Evolutionary conservation across 2,113 vertebrate species (phyloP).

Genomic region (Lepidothrix coronata): DNA sequence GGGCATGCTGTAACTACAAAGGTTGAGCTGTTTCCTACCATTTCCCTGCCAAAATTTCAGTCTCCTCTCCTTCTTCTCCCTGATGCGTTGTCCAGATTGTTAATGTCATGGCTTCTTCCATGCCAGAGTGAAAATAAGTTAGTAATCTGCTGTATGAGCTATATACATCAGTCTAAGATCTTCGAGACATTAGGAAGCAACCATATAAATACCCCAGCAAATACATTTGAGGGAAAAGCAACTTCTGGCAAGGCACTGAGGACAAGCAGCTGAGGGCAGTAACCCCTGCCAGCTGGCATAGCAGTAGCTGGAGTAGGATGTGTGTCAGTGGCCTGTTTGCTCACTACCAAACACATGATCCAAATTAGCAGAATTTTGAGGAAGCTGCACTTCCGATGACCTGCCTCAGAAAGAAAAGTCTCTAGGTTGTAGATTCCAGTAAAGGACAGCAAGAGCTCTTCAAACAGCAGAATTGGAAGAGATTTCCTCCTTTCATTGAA

Average conservation of each 20-base stretch:
- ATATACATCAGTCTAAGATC: background rate
- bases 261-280: background rate
- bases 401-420: background rate
- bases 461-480: background rate
- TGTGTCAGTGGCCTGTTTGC: background rate
- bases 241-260: background rate
- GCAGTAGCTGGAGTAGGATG: background rate
- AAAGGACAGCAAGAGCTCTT: background rate
- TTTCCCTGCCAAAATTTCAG: background rate
- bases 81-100: background rate
- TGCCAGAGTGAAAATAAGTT: background rate
- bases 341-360: background rate
- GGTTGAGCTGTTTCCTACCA: background rate
- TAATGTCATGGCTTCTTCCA: background rate
- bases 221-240: background rate
- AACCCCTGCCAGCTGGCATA: background rate
- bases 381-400: background rate
- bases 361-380: background rate
- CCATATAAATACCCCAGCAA: background rate
- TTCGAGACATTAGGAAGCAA: background rate
- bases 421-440: background rate
- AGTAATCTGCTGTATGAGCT: background rate
- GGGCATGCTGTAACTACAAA: background rate
- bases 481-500: background rate
- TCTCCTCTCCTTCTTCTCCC: background rate